Percentiles rank a stretch among this genome's conserved stretches.
These are phyloP conservation scores for Euplagia quadripunctaria DNA, from an alignment of 2,888 invertebrate genomes.

Conservation along the genomic window DNA sequence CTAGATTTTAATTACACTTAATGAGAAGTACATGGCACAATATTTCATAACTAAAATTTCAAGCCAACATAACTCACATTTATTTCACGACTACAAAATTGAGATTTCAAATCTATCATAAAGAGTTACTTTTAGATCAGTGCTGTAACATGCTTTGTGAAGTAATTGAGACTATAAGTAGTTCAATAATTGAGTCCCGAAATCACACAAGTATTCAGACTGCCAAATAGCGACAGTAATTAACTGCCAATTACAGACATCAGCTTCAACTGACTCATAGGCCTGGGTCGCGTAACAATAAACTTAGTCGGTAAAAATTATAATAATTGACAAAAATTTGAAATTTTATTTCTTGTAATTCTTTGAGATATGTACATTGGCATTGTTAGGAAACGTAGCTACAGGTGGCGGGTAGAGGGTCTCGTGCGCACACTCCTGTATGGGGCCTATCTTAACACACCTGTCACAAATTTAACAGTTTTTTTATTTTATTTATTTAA, in stretches of 20 bases:
- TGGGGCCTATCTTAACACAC: slow-evolving; percentile 31
- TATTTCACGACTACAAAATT: slow-evolving; percentile 50
- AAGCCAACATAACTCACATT: slow-evolving; percentile 49
- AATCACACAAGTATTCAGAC: slow-evolving; percentile 25
- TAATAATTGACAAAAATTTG: slow-evolving; percentile 45
- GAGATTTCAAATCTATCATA: slow-evolving; percentile 52
- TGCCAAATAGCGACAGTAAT: slow-evolving; percentile 46
- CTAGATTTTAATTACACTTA: slow-evolving; percentile 30
- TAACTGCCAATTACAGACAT: slow-evolving; percentile 52
- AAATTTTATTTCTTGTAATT: slow-evolving; percentile 51
- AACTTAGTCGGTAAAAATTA: slow-evolving; percentile 13
- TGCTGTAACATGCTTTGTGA: slow-evolving; percentile 49
- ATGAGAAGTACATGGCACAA: slow-evolving; percentile 49
- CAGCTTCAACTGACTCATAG: slow-evolving; percentile 65
- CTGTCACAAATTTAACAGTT: neutral
- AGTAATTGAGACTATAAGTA: slow-evolving; percentile 32
- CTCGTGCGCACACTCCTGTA: slow-evolving; percentile 26
- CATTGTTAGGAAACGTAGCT: slow-evolving; percentile 37
- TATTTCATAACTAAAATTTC: slow-evolving; percentile 40
- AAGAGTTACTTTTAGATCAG: slow-evolving; percentile 46
- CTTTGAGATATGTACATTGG: slow-evolving; percentile 58
- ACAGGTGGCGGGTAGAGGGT: slow-evolving; percentile 27
- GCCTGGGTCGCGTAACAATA: slow-evolving; percentile 70
- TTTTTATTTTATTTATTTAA: slow-evolving; percentile 28
- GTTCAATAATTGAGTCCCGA: slow-evolving; percentile 30